Evolutionary conservation across 2,888 invertebrate species (phyloP).

Genomic region (Mythimna impura): DNA sequence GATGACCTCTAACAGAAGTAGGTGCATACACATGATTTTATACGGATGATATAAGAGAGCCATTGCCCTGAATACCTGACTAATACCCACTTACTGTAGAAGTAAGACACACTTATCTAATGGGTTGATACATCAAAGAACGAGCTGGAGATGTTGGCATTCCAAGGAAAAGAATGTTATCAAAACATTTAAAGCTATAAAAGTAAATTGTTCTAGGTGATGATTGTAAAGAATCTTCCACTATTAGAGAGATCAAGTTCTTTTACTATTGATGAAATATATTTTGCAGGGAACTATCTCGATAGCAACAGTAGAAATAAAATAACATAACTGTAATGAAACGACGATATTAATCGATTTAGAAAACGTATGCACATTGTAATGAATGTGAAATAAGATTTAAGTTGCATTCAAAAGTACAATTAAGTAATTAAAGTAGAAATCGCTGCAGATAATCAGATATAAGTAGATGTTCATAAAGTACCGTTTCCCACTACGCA

Average conservation of each 20-base stretch:
- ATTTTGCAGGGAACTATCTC: not conserved
- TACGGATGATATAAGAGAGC: slow-evolving; percentile 73
- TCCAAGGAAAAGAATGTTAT: not conserved
- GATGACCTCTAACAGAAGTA: slow-evolving; percentile 65
- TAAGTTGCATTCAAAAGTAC: slow-evolving; percentile 29
- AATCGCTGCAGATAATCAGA: slow-evolving; percentile 54
- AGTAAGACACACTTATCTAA: slow-evolving; percentile 52
- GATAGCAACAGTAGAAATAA: not conserved
- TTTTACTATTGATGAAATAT: not conserved
- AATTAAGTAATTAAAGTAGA: slow-evolving; percentile 50
- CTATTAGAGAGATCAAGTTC: not conserved
- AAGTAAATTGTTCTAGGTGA: not conserved
- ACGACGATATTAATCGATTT: not conserved
- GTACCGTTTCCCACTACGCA: slow-evolving; percentile 75
- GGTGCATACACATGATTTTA: slow-evolving; percentile 62
- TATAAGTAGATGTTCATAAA: slow-evolving; percentile 67
- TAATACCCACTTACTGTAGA: slow-evolving; percentile 57
- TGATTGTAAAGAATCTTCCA: not conserved
- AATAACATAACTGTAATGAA: not conserved
- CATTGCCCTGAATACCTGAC: slow-evolving; percentile 75
- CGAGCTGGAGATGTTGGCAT: not conserved
- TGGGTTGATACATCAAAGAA: slow-evolving; percentile 27
- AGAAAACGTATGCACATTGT: slow-evolving; percentile 2
- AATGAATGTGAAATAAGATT: slow-evolving; percentile 6
- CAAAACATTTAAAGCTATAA: not conserved